phyloP scores from a whole-genome alignment of 2,113 vertebrate genomes.

The Laticauda laticaudata region DNA sequence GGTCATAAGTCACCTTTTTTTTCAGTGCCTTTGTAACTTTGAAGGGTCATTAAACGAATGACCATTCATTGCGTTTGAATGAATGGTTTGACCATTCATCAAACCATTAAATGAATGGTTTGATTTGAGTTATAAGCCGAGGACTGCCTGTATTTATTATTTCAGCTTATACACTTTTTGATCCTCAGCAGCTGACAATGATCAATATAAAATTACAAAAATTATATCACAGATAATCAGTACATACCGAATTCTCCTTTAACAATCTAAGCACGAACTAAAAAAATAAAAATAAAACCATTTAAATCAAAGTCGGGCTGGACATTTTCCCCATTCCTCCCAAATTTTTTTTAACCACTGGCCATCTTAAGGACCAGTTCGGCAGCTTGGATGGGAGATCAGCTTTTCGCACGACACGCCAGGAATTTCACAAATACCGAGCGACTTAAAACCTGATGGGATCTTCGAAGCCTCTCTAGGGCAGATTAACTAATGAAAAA shows the following conservation, averaged over 20 bases:
- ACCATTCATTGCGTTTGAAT: no score
- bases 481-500: constrained; percentile 76
- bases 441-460: constrained; percentile 71
- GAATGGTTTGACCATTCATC: no score
- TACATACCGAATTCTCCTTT: not conserved
- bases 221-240: not conserved
- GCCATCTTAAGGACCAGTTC: constrained; percentile 57
- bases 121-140: no score
- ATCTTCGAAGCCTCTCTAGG: constrained; percentile 74
- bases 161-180: not conserved
- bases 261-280: not conserved
- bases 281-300: not conserved
- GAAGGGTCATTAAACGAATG: no score
- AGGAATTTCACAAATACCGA: constrained; percentile 70
- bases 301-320: not conserved
- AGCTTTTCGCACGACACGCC: constrained; percentile 70
- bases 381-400: constrained; percentile 71
- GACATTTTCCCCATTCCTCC: not conserved
- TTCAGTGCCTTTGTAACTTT: no score
- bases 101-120: no score
- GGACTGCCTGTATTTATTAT: not conserved
- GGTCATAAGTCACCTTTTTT: no score
- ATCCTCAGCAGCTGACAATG: not conserved
- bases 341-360: not conserved
- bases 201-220: not conserved